Base-by-base conservation (phyloP, 2,888 invertebrate species). In the Acheta domesticus region DNA sequence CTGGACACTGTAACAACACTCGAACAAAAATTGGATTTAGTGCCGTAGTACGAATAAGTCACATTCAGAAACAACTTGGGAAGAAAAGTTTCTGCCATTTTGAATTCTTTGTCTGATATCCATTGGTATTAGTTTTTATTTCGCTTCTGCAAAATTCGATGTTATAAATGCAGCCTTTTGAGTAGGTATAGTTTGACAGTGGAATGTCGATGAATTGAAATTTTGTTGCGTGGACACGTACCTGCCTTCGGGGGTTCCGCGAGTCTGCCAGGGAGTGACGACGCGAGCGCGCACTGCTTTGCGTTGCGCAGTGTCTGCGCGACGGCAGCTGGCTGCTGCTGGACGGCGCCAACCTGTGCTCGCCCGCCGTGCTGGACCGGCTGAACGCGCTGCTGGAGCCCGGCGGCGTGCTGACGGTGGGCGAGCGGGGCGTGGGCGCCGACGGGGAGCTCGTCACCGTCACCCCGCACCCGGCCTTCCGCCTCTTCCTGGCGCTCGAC, bases 331-430 rank as follows among this genome's bases (percentile, higher is more conserved):
- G 96, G 93, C 88, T 97, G 74, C 88, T 96, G 77, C 88, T 97
- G 80, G 96, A 97, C 87, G 97, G 98, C 86, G 98, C 97, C 1
- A 98, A 99, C 88, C 91, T 98, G 79, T 98, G 98, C 86, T 96
- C 97, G 83, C 93, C 99, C 1, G 98, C 99, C 12, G 97, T 99
- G 14, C 88, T 99, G 83, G 99, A 99, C 87, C 92, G 99, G 83
- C 89, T 99, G 20, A 99, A 99, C 89, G 95, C 95, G 1, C 90
- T 99, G 12, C 89, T 99, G 84, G 99, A 99, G 88, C 96, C 96
- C 0, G 92, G 93, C 83, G 99, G 99, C 0, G 92, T 92, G 1
- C 89, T 99, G 11, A 92, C 92, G 79, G 91, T 99, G 80, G 95
- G 96, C 2, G 99, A 99, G 88, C 91, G 97, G 84, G 98, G 99